phyloP scores from a whole-genome alignment of 2,797 vertebrate species.

The Discoglossus pictus region DNA sequence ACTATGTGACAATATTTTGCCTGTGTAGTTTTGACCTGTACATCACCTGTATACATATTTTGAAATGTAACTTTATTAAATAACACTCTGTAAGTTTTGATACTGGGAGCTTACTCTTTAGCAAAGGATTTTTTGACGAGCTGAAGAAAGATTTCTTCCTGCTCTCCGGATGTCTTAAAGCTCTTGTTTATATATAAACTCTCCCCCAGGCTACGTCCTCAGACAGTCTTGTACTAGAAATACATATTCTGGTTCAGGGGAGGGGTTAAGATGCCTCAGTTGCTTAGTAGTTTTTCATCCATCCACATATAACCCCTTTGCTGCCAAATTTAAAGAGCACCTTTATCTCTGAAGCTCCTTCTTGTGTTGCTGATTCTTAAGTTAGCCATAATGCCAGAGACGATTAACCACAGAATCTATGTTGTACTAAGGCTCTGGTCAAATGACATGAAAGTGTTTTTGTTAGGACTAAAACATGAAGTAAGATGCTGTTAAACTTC shows the following conservation, averaged over 20 bases:
- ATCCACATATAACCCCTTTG: constrained; percentile 28
- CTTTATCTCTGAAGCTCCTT: no score
- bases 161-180: constrained; percentile 43
- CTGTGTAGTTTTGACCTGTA: constrained; percentile 22
- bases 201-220: constrained; percentile 32
- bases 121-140: constrained; percentile 43
- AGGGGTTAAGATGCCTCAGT: neutral
- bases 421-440: no score
- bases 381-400: no score
- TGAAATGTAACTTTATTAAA: constrained; percentile 25
- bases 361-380: no score
- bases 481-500: no score
- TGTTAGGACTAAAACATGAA: no score
- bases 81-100: constrained; percentile 29
- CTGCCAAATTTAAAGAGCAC: neutral
- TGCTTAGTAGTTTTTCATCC: constrained; percentile 12
- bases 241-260: constrained; percentile 8
- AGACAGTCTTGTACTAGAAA: constrained; percentile 31
- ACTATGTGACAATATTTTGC: no score
- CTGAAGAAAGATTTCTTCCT: constrained; percentile 45
- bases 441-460: no score
- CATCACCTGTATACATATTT: constrained; percentile 21
- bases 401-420: neutral
- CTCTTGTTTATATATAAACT: constrained; percentile 49
- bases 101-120: constrained; percentile 27